Percentiles rank a stretch among this genome's conserved stretches.
phyloP scores from a whole-genome alignment of 2,888 invertebrate genomes.

The Phyto melanocephala region DNA sequence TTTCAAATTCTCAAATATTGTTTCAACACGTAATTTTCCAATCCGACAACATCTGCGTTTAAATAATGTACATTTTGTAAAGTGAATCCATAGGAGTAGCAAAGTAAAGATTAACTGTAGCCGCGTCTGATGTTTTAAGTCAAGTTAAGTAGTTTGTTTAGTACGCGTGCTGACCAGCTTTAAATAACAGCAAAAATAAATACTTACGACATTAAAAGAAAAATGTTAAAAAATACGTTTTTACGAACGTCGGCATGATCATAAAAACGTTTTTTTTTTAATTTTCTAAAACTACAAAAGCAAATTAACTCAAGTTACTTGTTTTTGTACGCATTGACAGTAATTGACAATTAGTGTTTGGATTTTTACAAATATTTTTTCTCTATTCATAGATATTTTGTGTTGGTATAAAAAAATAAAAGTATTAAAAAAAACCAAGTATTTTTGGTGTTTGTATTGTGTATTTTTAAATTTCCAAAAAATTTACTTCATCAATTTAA shows the following conservation, averaged over 20 bases:
- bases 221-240: background rate
- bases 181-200: constrained; percentile 48
- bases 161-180: constrained; percentile 63
- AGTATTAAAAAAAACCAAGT: no score
- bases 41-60: constrained; percentile 55
- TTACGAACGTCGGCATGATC: constrained; percentile 53
- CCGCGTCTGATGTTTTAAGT: constrained; percentile 55
- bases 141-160: constrained; percentile 64
- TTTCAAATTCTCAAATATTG: constrained; percentile 50
- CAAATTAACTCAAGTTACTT: constrained; percentile 61
- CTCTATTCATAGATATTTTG: background rate
- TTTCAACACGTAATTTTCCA: constrained; percentile 59
- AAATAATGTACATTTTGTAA: constrained; percentile 26
- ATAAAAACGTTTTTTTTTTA: constrained; percentile 46
- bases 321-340: constrained; percentile 51
- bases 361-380: constrained; percentile 25
- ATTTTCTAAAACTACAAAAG: constrained; percentile 60
- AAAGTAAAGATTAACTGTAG: constrained; percentile 31
- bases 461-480: constrained; percentile 24
- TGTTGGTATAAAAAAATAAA: no score
- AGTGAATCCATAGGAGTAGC: background rate
- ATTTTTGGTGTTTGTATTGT: background rate
- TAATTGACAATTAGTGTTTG: constrained; percentile 65
- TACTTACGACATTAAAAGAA: constrained; percentile 12
- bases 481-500: constrained; percentile 29